Evolutionary conservation across 2,888 invertebrate genomes (phyloP).

Genomic region (Caenorhabditis sp.): DNA sequence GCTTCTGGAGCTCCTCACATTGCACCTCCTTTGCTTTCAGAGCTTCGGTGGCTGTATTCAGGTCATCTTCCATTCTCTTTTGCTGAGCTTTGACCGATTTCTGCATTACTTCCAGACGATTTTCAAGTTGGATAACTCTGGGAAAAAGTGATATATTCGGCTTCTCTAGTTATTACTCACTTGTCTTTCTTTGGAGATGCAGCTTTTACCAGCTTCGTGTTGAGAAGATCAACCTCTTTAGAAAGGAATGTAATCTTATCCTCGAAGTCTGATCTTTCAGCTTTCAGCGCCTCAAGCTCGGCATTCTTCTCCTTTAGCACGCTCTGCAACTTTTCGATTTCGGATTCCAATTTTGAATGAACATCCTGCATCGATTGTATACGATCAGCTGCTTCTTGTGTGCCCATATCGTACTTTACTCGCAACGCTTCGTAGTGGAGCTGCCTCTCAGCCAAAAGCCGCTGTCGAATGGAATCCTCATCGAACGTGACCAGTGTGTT

Average conservation of each 20-base stretch:
- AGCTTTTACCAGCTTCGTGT: constrained; percentile 5
- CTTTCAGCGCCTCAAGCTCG: no score
- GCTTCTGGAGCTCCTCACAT: no score
- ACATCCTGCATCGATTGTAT: background rate
- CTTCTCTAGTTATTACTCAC: background rate
- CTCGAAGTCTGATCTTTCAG: no score
- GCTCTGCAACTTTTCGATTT: constrained; percentile 1
- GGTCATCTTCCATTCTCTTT: constrained; percentile 17
- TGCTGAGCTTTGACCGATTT: constrained; percentile 10
- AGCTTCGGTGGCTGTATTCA: background rate
- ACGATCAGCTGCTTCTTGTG: no score
- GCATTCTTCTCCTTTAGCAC: no score
- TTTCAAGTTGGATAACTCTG: constrained; percentile 19
- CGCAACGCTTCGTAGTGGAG: background rate
- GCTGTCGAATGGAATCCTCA: no score
- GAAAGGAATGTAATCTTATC: no score
- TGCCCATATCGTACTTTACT: no score
- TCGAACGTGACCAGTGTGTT: no score
- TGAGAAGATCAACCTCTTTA: no score
- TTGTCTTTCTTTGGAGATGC: constrained; percentile 21
- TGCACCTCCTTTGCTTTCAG: background rate
- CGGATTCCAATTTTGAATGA: background rate
- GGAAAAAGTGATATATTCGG: background rate
- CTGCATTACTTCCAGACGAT: constrained; percentile 25
- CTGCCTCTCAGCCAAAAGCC: background rate